Base-by-base conservation (phyloP, 2,888 invertebrate genomes). In the Pseudoips prasinana region DNA sequence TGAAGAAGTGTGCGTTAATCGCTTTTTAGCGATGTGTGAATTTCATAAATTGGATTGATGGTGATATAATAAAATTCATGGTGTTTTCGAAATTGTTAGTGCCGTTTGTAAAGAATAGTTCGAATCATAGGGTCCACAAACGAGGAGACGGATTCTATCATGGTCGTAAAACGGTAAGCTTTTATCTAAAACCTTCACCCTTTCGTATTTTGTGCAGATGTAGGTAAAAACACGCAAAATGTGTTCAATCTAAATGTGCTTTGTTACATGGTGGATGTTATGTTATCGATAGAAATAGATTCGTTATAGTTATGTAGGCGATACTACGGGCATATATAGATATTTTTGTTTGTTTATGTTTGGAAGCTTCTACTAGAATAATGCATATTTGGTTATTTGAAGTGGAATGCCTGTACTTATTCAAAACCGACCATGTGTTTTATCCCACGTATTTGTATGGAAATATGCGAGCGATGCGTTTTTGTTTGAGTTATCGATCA, bases 101-200 rank as follows among this genome's bases (percentile, higher is more conserved):
- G 82, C 57, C 66, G 67, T 80, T 85, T 75, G 75, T 70, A 74
- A 80, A 79, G 62, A 62, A 79, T 80, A 79, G 63, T 80, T 79
- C 82, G 73, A 89, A 89, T 82, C 89, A 89, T 89, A 88, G 89
- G 89, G 82, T 87, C 89, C 82, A 86, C 79, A 81, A 84, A 79
- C 79, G 89, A 85, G 79, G 81, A 75, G 75, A 89, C 89, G 89
- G 88, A 86, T 85, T 87, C 86, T 87, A 89, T 78, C 86, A 89
- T 89, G 89, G 89, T 88, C 85, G 88, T 89, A 83, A 89, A 89
- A 88, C 88, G 87, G 88, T 89, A 70, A 82, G 88, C 79, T 65
- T 53, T 62, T 51, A 39, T 53, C 25, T 50, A 42, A 51, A 63
- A 60, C 62, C 56, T 62, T 52, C 52, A 60, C 29, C 27, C 33